Evolutionary conservation across 2,888 invertebrate genomes (phyloP), one percentile per base, ranked within the genome.

Genomic region (Bombylius discolor): DNA sequence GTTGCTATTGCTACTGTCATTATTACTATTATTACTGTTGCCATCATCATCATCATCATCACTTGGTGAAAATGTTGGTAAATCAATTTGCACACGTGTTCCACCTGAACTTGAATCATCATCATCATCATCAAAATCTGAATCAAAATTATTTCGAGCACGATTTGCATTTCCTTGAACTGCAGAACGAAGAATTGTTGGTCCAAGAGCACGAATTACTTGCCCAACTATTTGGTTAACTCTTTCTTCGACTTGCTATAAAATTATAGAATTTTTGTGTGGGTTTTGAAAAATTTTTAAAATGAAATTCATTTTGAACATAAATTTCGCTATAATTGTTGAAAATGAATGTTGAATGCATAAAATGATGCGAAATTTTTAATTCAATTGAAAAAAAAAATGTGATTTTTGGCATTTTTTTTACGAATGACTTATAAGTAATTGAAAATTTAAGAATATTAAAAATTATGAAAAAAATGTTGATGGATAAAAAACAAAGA

Each of bases 191-290:
- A 90, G 76, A 58, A 83, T 60, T 14, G 71, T 78, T 47, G 89
- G 84, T 51, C 89, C 89, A 68, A 90, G 80, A 60, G 84, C 79
- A 67, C 85, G 82, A 74, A 90, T 81, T 67, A 89, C 75, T 72
- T 73, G 71, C 47, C 71, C 67, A 58, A 73, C 65, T 33, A 73
- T 67, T 59, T 66, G 67, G 62, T 73, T 73, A 55, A 67, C 69
- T 63, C 71, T 72, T 56, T 70, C 72, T 64, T 73, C 73, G 64
- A 73, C 64, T 73, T 73, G 72, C 72, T 73, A 72, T 66, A 71
- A 71, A 23, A 23, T 23, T 23, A 23, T 23, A 23, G 23, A 23
- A 23, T 23, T 56, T 59, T 58, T 51, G 53, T 56, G 56, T n/a
- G 44, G 60, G 47, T 55, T 51, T 55, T 47, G 44, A 23, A 3